Base-by-base conservation (phyloP, 2,888 invertebrate genomes). In the Electrophaes corylata region DNA sequence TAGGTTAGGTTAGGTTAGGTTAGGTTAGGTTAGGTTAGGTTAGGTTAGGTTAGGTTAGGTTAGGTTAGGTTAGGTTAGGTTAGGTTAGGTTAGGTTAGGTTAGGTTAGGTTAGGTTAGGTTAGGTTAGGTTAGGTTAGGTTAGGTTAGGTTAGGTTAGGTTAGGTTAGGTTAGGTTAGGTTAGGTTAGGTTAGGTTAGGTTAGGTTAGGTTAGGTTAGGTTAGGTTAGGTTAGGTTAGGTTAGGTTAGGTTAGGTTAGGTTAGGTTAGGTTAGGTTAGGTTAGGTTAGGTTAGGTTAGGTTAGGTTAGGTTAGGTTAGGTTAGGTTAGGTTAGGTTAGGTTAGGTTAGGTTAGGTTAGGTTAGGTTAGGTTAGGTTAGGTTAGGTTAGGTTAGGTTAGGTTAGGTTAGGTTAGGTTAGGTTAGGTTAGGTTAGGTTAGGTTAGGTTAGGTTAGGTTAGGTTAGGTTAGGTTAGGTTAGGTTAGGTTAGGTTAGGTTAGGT, bases 1-100 rank as follows among this genome's bases (percentile, higher is more conserved):
- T 69, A 65, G 66, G 68, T 65, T 66, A 64, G 65, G 66, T 66
- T 66, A 65, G 66, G 62, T 65, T 65, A 64, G 64, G 66, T 64
- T 66, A 64, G 63, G 55, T 55, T 54, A 56, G 65, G 63, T 66
- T 66, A 66, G 66, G 66, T 66, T 66, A 66, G 66, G 66, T 66
- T 64, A 64, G 66, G 50, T 33, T 49, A 31, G 43, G 43, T 49
- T 48, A 46, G 48, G 53, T 54, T 50, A 40, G 60, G 46, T 60
- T 48, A 52, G 60, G 54, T 55, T 59, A 52, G 52, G 59, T 60
- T 56, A 48, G 60, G 56, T 60, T 60, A 57, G 60, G 56, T 60
- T 60, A 60, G 60, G 60, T 60, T 60, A 57, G 57, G 53, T 53
- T 53, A 49, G 53, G 53, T 53, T 57, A 57, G 57, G 53, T 57